phyloP scores from a whole-genome alignment of 2,888 invertebrate genomes.

The Drosophila mimica region DNA sequence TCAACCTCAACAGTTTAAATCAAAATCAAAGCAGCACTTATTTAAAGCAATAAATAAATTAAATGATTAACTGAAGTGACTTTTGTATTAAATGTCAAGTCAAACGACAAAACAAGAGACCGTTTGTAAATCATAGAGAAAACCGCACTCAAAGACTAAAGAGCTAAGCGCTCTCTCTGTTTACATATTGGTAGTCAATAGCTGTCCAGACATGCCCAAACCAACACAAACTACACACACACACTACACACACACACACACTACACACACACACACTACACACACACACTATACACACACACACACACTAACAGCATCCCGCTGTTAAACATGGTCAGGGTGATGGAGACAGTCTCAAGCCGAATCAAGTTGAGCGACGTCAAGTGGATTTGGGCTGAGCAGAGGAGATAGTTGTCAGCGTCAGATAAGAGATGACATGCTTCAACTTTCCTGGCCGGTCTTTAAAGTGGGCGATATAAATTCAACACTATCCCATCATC shows the following conservation, averaged over 20 bases:
- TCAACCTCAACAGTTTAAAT: background rate
- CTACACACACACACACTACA: slow-evolving; percentile 8
- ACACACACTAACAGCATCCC: slow-evolving; percentile 26
- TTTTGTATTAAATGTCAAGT: background rate
- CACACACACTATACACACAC: background rate
- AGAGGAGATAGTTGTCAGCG: slow-evolving; percentile 20
- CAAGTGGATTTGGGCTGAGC: slow-evolving; percentile 8
- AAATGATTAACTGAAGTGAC: background rate
- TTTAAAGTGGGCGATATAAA: slow-evolving; percentile 8
- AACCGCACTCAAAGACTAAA: background rate
- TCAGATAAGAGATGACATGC: slow-evolving; percentile 22
- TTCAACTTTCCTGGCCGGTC: slow-evolving; percentile 26
- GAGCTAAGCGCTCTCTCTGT: slow-evolving; percentile 10
- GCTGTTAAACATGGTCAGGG: slow-evolving; percentile 14
- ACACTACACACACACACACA: slow-evolving; percentile 10
- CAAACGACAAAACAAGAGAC: background rate
- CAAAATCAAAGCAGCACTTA: background rate
- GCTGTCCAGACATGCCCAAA: slow-evolving; percentile 38
- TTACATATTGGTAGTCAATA: slow-evolving; percentile 50
- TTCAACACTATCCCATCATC: background rate
- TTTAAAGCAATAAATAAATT: background rate
- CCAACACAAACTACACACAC: slow-evolving; percentile 14
- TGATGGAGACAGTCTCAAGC: slow-evolving; percentile 7
- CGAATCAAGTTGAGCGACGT: slow-evolving; percentile 6
- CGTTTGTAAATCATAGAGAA: background rate